Conservation (phyloP, 2,888 invertebrate genomes). For the Heliconius ismenius region DNA sequence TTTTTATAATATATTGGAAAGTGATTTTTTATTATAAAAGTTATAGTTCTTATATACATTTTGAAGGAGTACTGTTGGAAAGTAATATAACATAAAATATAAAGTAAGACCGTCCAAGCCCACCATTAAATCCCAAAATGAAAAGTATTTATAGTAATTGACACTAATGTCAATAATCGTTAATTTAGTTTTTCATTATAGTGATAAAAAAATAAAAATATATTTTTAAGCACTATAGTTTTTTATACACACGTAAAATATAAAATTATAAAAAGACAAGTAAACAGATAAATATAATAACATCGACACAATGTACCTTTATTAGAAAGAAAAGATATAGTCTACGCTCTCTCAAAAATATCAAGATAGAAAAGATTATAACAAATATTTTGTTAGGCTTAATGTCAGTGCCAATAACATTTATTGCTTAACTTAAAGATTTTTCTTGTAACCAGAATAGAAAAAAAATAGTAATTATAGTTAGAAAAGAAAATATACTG, state of each 20-base stretch:
- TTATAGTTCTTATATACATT: neutral
- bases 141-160: neutral
- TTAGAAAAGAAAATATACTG: too few species aligned
- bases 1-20: neutral
- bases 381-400: slow-evolving; percentile 33
- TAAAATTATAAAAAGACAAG: too few species aligned
- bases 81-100: neutral
- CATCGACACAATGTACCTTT: neutral
- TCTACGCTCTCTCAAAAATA: slow-evolving; percentile 21
- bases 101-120: neutral
- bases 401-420: slow-evolving; percentile 42
- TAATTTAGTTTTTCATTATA: neutral
- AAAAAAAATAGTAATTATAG: too few species aligned
- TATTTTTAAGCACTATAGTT: too few species aligned
- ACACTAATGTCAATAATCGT: neutral
- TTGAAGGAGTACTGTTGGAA: neutral
- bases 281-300: neutral
- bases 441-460: too few species aligned
- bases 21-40: neutral
- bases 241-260: too few species aligned
- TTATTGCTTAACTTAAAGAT: slow-evolving; percentile 38
- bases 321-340: slow-evolving; percentile 8
- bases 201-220: too few species aligned
- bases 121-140: neutral
- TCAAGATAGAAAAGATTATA: slow-evolving; percentile 35